Percentiles rank a stretch among this genome's conserved stretches.
Conservation (phyloP, 1,140 invertebrate genomes). For the Rhagoletis pomonella region DNA sequence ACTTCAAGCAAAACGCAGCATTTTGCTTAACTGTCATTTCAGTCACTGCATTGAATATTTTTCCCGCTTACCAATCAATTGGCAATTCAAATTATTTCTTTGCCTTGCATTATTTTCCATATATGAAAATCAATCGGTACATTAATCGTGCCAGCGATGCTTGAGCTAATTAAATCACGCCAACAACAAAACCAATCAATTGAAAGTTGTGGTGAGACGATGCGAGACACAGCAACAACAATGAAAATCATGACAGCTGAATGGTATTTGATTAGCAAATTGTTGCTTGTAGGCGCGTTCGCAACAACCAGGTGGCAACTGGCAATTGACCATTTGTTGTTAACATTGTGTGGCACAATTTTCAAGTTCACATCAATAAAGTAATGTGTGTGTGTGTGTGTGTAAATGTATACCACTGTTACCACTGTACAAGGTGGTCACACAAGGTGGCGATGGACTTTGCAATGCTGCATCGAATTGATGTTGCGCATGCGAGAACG, state of each 20-base stretch:
- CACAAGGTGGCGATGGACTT: too few species aligned
- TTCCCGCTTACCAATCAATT: background rate
- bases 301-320: slow-evolving; percentile 11
- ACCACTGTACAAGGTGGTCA: too few species aligned
- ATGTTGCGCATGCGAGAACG: background rate
- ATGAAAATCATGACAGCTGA: background rate
- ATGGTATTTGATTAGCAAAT: slow-evolving; percentile 18
- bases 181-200: background rate
- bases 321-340: slow-evolving; percentile 5
- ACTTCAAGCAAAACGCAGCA: background rate
- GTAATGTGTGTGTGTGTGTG: background rate
- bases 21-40: background rate
- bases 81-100: background rate
- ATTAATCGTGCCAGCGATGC: background rate
- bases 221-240: background rate
- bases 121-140: slow-evolving; percentile 1
- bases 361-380: slow-evolving; percentile 25
- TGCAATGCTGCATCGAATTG: too few species aligned
- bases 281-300: slow-evolving; percentile 39
- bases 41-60: background rate
- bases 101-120: slow-evolving; percentile 4
- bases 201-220: background rate
- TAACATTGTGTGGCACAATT: slow-evolving; percentile 28
- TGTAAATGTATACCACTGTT: background rate
- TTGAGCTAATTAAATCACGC: background rate